A percentile compares a stretch with the other conserved stretches of the same genome.
These are phyloP conservation scores for Drosophila neotestacea DNA, from an alignment of 2,888 invertebrate species.

Conservation along the genomic window DNA sequence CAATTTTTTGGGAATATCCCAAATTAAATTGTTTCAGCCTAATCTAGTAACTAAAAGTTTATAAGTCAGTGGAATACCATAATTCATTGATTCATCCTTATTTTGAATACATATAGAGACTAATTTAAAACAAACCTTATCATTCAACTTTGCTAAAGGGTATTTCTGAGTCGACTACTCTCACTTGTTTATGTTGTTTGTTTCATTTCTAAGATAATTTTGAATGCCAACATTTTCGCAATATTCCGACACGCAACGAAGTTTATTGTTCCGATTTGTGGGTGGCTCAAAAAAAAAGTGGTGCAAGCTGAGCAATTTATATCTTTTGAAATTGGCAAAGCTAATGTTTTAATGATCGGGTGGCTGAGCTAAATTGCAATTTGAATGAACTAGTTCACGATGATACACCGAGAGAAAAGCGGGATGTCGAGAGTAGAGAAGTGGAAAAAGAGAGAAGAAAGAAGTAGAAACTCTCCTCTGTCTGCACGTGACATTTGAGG, in stretches of 20 bases:
- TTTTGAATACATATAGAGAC: too few species aligned
- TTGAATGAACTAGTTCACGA: conserved; percentile 58
- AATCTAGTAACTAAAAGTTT: not conserved
- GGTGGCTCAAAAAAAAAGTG: conserved; percentile 17
- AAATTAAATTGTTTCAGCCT: too few species aligned
- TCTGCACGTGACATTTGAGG: conserved; percentile 56
- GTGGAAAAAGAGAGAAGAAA: conserved; percentile 5
- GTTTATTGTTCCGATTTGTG: conserved; percentile 25
- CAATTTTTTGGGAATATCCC: too few species aligned
- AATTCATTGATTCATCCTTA: too few species aligned
- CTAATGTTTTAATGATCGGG: conserved; percentile 53
- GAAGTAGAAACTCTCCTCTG: conserved; percentile 9
- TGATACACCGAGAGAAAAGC: conserved; percentile 19
- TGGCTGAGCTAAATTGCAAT: conserved; percentile 43
- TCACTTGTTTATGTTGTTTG: conserved; percentile 5
- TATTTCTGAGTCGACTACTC: not conserved
- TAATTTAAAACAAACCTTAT: not conserved
- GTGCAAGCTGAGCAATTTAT: conserved; percentile 2
- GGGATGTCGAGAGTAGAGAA: conserved; percentile 1
- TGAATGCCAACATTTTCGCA: conserved; percentile 23
- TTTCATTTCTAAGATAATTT: conserved; percentile 49
- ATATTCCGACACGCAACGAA: conserved; percentile 38
- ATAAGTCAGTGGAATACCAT: too few species aligned
- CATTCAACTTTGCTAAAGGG: not conserved
- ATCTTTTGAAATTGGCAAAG: conserved; percentile 33